Conservation (phyloP, 1,140 invertebrate species). For the Pomacea maculata region DNA sequence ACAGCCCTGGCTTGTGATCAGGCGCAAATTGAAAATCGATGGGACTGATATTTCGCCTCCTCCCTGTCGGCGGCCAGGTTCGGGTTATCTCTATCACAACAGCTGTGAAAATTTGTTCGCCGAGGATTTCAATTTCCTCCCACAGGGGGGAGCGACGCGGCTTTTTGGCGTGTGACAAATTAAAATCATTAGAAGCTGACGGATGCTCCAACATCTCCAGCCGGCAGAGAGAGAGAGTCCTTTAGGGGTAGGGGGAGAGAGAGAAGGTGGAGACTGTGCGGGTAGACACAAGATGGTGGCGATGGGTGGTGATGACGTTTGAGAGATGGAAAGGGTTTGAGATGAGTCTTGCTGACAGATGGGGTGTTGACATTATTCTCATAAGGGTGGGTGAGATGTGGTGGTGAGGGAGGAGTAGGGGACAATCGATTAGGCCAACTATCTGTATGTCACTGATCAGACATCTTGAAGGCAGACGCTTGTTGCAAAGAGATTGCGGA, state of each 20-base stretch:
- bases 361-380: not conserved
- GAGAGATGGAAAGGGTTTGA: not conserved
- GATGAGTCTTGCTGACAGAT: not conserved
- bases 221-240: not conserved
- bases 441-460: too few relatives aligned
- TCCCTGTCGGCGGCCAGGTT: too few relatives aligned
- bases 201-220: too few relatives aligned
- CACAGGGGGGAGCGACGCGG: not conserved
- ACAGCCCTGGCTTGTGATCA: not conserved
- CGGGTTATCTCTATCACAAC: constrained; percentile 14
- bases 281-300: not conserved
- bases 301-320: not conserved
- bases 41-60: too few relatives aligned
- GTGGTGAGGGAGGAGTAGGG: not conserved
- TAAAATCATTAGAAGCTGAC: constrained; percentile 4
- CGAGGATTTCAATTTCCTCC: constrained; percentile 22
- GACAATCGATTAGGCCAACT: not conserved
- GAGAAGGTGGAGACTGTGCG: not conserved
- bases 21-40: too few relatives aligned
- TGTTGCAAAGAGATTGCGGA: too few relatives aligned
- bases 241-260: not conserved
- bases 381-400: not conserved
- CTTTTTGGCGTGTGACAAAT: not conserved
- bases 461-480: too few relatives aligned
- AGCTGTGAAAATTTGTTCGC: constrained; percentile 21